Evolutionary conservation across 2,113 vertebrate species (phyloP).

Genomic region (Circaetus gallicus): DNA sequence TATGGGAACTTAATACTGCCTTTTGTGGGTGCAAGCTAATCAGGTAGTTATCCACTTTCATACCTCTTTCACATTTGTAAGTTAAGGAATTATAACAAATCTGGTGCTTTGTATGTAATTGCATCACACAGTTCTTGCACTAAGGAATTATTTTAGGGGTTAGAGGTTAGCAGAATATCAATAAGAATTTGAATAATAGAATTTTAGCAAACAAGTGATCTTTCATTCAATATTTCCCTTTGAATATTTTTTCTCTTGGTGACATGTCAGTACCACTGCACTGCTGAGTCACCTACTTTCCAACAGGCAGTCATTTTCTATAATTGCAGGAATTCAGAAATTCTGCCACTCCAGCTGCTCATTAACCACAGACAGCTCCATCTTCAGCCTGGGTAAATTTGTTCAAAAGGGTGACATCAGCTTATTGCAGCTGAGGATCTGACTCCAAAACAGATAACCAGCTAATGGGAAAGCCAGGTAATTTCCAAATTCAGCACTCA

Average conservation of each 20-base stretch:
- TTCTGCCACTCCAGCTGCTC: background rate
- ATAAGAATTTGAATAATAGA: background rate
- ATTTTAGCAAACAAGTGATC: background rate
- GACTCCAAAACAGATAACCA: background rate
- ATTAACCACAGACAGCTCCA: background rate
- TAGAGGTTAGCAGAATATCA: background rate
- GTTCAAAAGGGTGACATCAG: background rate
- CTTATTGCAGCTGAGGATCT: background rate
- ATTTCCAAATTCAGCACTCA: background rate
- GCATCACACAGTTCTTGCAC: background rate
- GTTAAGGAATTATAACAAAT: background rate
- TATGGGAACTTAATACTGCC: background rate
- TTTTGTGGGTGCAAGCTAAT: constrained; percentile 12
- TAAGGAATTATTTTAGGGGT: background rate
- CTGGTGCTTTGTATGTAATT: background rate
- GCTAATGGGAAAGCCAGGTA: background rate
- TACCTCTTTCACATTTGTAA: background rate
- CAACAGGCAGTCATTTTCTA: background rate
- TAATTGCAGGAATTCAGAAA: background rate
- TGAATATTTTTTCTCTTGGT: background rate
- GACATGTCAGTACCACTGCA: background rate
- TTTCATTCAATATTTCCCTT: background rate
- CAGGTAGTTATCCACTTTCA: background rate
- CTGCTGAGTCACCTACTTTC: background rate
- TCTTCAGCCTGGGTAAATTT: background rate